A percentile compares a stretch with the other conserved stretches of the same genome.
phyloP scores from a whole-genome alignment of 2,797 vertebrate species.

The Eupleurogrammus muticus region DNA sequence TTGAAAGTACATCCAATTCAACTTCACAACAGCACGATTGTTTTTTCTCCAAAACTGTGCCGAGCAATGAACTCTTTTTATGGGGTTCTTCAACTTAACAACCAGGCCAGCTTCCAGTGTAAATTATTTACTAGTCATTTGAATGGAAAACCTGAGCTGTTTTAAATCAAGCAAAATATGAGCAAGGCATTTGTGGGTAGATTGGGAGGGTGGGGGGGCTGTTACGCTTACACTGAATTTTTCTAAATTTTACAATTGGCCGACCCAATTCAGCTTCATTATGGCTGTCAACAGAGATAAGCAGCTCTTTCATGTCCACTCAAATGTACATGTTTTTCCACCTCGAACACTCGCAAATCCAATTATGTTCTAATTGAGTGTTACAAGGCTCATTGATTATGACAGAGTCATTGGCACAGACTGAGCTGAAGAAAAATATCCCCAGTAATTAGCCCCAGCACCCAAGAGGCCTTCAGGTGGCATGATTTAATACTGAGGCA shows the following conservation, averaged over 20 bases:
- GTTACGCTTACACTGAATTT: slow-evolving; percentile 18
- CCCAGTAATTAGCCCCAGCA: slow-evolving; percentile 70
- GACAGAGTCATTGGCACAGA: slow-evolving; percentile 70
- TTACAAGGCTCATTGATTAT: slow-evolving; percentile 85
- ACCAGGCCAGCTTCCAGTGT: not conserved
- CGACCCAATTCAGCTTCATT: slow-evolving; percentile 56
- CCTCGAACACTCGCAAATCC: slow-evolving; percentile 77
- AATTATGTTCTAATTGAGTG: slow-evolving; percentile 83
- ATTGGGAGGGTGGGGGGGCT: not conserved
- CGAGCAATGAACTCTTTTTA: not conserved
- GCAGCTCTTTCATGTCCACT: slow-evolving; percentile 71
- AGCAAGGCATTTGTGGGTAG: slow-evolving; percentile 4
- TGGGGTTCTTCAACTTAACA: not conserved
- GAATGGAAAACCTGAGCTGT: slow-evolving; percentile 33
- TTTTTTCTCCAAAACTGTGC: not conserved
- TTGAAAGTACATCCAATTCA: not conserved
- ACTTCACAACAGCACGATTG: not conserved
- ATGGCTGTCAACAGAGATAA: slow-evolving; percentile 76
- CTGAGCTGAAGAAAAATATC: slow-evolving; percentile 62
- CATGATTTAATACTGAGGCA: slow-evolving; percentile 62
- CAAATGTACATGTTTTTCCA: slow-evolving; percentile 69
- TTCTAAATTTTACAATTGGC: slow-evolving; percentile 52
- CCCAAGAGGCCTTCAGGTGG: slow-evolving; percentile 57
- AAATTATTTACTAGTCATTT: slow-evolving; percentile 25
- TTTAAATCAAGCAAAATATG: slow-evolving; percentile 20